Base-by-base conservation (phyloP, 2,113 vertebrate genomes). In the Festucalex cinctus region DNA sequence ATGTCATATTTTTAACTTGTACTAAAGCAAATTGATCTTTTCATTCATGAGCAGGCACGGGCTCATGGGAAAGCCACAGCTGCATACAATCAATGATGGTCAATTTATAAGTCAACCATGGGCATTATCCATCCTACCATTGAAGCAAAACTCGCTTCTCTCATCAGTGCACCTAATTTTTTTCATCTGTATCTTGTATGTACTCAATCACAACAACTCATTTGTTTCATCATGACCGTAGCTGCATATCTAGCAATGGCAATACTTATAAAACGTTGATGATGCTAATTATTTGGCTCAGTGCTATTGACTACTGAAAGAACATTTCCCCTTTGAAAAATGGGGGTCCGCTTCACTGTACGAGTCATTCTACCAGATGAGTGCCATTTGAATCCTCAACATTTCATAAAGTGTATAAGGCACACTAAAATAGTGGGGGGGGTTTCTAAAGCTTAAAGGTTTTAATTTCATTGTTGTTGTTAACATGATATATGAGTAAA, bases 41-140 rank as follows among this genome's bases (percentile, higher is more conserved):
- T 62, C 49, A 59, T 46, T 65, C 58, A 67, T 58, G 57, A n/a
- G 44, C 10, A 36, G 70, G 46, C 67, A 16, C 3, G 26, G 54
- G 16, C 70, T 77, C 63, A 68, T 65, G 81, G 73, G 81, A 82
- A 79, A 83, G 80, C 61, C 75, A 76, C 81, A 87, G 84, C 79
- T 88, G 82, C 81, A 81, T 58, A 80, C 72, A 78, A 78, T 85
- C 84, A 84, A 84, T 85, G 65, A 67, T 69, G 76, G 71, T 78
- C 69, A 71, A 75, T 80, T 81, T 70, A 67, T 66, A 83, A 75
- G 17, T 49, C 70, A 75, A 68, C 70, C 75, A 81, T 76, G 73
- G 57, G 44, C 46, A 49, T 65, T 69, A 56, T 13, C 73, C 71
- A 84, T 73, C 62, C 75, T 58, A 63, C 58, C 62, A n/a, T 1